Conservation (phyloP, 2,888 invertebrate genomes). For the Gortyna flavago region DNA sequence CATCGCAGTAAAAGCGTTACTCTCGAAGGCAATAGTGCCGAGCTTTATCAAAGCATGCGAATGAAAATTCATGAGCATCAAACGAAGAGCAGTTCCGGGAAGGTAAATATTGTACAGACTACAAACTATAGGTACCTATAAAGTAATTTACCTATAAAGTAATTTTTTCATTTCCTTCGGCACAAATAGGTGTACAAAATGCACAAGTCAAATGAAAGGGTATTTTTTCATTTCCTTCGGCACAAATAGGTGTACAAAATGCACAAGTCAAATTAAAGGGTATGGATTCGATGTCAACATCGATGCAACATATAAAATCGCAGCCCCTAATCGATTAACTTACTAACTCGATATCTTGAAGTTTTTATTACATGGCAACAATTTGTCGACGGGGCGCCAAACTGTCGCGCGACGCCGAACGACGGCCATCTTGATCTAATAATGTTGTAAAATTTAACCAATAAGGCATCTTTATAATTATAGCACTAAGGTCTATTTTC, state of each 20-base stretch:
- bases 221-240: too few species aligned
- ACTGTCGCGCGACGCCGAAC: slow-evolving; percentile 61
- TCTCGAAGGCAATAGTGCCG: slow-evolving; percentile 7
- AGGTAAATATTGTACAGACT: not conserved
- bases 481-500: slow-evolving; percentile 38
- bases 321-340: slow-evolving; percentile 31
- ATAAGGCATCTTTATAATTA: slow-evolving; percentile 44
- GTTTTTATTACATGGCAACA: slow-evolving; percentile 56
- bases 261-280: not conserved
- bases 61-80: slow-evolving; percentile 43
- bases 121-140: not conserved
- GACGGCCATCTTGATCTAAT: slow-evolving; percentile 55
- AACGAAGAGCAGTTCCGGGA: not conserved
- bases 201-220: not conserved
- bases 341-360: slow-evolving; percentile 36
- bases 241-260: not conserved
- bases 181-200: not conserved
- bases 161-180: not conserved
- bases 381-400: slow-evolving; percentile 68
- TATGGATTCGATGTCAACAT: not conserved
- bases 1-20: slow-evolving; percentile 16
- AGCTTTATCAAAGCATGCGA: slow-evolving; percentile 10
- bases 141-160: too few species aligned
- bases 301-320: slow-evolving; percentile 2
- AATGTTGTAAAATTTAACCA: slow-evolving; percentile 50